Evolutionary conservation across 2,797 vertebrate species (phyloP).

Genomic region (Sarcoramphus papa): DNA sequence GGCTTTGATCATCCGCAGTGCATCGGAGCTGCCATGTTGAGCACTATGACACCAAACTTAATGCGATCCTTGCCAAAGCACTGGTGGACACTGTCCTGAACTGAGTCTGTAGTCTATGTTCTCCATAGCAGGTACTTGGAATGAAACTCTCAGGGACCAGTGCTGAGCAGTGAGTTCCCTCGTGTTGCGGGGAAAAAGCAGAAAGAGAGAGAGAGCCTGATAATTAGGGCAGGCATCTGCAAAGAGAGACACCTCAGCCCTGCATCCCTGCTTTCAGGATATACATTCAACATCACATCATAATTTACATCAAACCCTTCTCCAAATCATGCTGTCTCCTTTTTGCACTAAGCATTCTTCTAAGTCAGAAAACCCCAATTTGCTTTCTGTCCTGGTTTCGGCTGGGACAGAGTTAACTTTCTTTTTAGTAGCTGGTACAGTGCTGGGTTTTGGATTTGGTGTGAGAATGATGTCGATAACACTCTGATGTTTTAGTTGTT

Average conservation of each 20-base stretch:
- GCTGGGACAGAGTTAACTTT: no score
- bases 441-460: no score
- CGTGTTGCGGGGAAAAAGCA: neutral
- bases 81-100: rapidly evolving
- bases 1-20: neutral
- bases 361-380: neutral
- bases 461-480: no score
- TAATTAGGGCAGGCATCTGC: neutral
- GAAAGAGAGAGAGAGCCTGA: neutral
- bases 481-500: no score
- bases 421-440: no score
- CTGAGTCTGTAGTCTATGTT: neutral
- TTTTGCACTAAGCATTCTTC: neutral
- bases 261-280: neutral
- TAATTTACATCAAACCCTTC: neutral
- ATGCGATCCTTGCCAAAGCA: neutral
- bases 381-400: neutral
- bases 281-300: neutral
- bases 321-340: neutral
- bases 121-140: neutral
- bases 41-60: neutral
- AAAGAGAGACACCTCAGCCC: neutral
- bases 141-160: neutral
- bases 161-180: neutral
- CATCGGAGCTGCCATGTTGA: neutral